Evolutionary conservation across 2,888 invertebrate species (phyloP).

Genomic region (Agapostemon virescens): DNA sequence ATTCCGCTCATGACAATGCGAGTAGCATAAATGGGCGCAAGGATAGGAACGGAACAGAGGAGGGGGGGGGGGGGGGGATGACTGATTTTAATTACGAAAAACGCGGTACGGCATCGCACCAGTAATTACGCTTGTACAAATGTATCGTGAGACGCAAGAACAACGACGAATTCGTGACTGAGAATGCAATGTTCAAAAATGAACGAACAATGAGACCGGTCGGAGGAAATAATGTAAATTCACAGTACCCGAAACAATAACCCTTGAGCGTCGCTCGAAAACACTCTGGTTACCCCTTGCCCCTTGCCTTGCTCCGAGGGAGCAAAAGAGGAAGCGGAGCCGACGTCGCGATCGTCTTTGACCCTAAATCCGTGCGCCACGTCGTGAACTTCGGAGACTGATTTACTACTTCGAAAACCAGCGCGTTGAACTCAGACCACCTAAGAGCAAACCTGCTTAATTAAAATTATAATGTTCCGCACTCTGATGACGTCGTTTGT

Average conservation of each 20-base stretch:
- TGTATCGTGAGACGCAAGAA: constrained; percentile 61
- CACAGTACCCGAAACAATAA: constrained; percentile 68
- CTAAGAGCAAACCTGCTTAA: constrained; percentile 38
- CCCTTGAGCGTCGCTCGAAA: constrained; percentile 67
- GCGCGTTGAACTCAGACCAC: constrained; percentile 40
- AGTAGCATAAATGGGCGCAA: constrained; percentile 16
- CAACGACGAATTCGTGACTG: constrained; percentile 63
- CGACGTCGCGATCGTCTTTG: constrained; percentile 62
- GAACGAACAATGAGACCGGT: constrained; percentile 62
- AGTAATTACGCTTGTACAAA: constrained; percentile 65
- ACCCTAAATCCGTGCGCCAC: constrained; percentile 59
- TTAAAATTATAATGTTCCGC: constrained; percentile 45
- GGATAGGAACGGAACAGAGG: background rate
- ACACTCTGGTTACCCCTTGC: constrained; percentile 61
- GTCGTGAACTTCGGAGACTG: constrained; percentile 52
- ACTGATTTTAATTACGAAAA: constrained; percentile 63
- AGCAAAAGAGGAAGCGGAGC: constrained; percentile 46
- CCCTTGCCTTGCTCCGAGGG: constrained; percentile 31
- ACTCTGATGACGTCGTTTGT: background rate
- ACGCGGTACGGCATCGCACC: constrained; percentile 61
- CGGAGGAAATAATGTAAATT: constrained; percentile 68
- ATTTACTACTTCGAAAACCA: constrained; percentile 46
- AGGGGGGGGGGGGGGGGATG: constrained; percentile 9
- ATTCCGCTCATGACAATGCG: constrained; percentile 7
- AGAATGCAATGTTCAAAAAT: constrained; percentile 65